A percentile compares a stretch with the other conserved stretches of the same genome.
Evolutionary conservation across 2,888 invertebrate species (phyloP).

Genomic region (Scelioninae gen. 1): DNA sequence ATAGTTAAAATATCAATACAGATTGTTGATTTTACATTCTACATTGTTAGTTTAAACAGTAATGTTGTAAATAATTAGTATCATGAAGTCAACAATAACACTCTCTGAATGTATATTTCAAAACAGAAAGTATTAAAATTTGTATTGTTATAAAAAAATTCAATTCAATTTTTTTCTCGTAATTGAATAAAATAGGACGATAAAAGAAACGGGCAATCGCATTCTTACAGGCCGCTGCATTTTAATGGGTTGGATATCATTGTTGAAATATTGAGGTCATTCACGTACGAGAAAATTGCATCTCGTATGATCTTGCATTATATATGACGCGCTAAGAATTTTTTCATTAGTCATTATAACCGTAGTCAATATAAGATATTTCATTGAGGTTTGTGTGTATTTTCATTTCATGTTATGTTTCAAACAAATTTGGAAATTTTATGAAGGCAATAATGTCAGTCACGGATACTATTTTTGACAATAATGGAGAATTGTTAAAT

Average conservation of each 20-base stretch:
- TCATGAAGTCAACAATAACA: too few relatives aligned
- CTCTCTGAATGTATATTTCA: neutral
- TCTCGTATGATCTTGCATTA: slow-evolving; percentile 11
- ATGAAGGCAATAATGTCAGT: neutral
- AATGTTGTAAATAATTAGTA: too few relatives aligned
- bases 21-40: too few relatives aligned
- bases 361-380: neutral
- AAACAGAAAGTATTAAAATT: neutral
- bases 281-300: slow-evolving; percentile 28
- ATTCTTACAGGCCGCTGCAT: slow-evolving; percentile 41
- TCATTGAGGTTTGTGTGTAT: neutral
- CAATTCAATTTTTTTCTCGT: neutral
- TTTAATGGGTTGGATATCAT: slow-evolving; percentile 37
- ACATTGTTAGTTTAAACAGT: too few relatives aligned
- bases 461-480: neutral
- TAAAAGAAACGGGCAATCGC: slow-evolving; percentile 29
- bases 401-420: neutral
- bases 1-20: too few relatives aligned
- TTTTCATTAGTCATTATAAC: slow-evolving; percentile 1
- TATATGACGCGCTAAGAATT: slow-evolving; percentile 2
- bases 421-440: neutral
- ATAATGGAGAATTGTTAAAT: neutral
- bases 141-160: too few relatives aligned
- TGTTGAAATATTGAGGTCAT: slow-evolving; percentile 46
- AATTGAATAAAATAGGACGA: slow-evolving; percentile 30